Percentiles rank a stretch among this genome's conserved stretches.
Conservation (phyloP, 2,797 vertebrate genomes). For the Platalea minor region DNA sequence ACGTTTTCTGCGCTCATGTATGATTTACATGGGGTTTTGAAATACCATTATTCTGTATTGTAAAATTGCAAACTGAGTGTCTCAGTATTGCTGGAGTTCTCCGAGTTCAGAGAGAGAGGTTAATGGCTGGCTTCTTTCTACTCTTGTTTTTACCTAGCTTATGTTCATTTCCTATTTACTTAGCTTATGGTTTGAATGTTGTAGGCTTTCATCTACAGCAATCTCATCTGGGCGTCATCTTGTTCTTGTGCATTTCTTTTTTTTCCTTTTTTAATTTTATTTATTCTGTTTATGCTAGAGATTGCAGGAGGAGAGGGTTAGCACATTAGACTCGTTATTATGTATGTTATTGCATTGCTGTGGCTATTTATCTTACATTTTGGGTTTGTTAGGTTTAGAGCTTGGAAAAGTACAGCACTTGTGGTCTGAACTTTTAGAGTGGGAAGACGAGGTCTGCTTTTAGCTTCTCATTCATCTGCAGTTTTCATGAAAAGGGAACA, state of each 20-base stretch:
- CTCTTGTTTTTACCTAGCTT: background rate
- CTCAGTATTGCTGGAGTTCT: background rate
- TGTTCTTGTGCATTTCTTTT: background rate
- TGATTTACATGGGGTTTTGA: background rate
- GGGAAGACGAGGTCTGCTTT: background rate
- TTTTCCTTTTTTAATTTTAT: no score
- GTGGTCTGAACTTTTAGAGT: background rate
- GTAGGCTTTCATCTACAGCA: background rate
- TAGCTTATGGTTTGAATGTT: background rate
- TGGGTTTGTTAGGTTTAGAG: background rate
- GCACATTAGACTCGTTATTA: background rate
- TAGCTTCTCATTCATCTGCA: background rate
- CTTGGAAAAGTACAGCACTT: background rate
- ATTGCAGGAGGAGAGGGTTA: background rate
- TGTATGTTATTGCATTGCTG: background rate
- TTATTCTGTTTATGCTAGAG: background rate
- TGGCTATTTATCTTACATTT: background rate
- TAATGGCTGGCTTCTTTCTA: background rate
- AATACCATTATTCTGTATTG: background rate
- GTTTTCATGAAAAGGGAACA: background rate
- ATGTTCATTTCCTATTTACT: background rate
- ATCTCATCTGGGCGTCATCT: background rate
- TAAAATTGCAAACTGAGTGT: background rate
- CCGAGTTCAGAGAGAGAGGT: background rate
- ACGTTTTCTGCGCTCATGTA: accelerated